Evolutionary conservation across 2,797 vertebrate species (phyloP).

Genomic region (Scarus forsteni): DNA sequence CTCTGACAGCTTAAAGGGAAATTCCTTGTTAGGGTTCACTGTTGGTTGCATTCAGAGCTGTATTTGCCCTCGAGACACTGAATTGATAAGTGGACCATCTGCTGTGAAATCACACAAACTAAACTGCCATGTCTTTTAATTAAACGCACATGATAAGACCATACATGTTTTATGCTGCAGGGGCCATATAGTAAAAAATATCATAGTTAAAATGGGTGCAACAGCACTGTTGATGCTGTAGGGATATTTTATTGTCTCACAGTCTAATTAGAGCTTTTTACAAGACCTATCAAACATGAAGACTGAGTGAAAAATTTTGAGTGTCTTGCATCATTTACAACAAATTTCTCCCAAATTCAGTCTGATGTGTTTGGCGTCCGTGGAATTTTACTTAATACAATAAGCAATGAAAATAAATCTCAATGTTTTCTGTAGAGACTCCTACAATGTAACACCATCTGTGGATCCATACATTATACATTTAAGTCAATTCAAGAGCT

Average conservation of each 20-base stretch:
- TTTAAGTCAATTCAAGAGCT: background rate
- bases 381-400: background rate
- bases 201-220: background rate
- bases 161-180: no score
- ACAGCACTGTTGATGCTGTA: background rate
- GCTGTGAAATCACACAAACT: no score
- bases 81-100: no score
- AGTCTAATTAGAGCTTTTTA: slow-evolving; percentile 1
- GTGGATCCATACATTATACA: background rate
- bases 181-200: no score
- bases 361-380: background rate
- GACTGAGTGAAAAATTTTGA: slow-evolving; percentile 1
- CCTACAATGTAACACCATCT: background rate
- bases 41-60: no score
- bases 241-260: background rate
- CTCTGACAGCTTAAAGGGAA: no score
- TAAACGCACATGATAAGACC: no score
- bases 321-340: background rate
- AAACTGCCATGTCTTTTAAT: no score
- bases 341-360: slow-evolving; percentile 3
- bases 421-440: background rate
- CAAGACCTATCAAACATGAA: background rate
- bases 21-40: no score
- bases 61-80: no score
- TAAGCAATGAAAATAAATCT: slow-evolving; percentile 2